Percentiles rank a stretch among this genome's conserved stretches.
These are phyloP conservation scores for Sylvilagus bachmani DNA, from an alignment of 2,113 vertebrate genomes.

Conservation along the genomic window DNA sequence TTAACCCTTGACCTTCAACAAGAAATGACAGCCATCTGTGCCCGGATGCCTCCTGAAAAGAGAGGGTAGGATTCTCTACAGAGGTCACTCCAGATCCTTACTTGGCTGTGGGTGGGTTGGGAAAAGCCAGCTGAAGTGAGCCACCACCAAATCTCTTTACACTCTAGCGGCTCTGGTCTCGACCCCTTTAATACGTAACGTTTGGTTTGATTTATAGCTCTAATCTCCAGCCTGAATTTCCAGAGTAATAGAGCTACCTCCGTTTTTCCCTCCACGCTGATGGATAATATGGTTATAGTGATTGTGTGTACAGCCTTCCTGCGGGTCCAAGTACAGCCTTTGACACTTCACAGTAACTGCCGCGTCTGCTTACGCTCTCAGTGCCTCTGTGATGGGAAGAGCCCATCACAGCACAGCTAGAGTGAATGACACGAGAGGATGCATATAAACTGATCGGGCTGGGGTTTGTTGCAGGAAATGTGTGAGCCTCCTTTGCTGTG, in stretches of 20 bases:
- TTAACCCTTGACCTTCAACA: not conserved
- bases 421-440: too few species aligned
- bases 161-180: fast-evolving
- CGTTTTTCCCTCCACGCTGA: too few species aligned
- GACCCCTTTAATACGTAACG: not conserved
- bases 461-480: not conserved
- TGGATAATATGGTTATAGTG: not conserved
- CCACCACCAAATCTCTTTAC: not conserved
- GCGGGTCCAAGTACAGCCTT: not conserved
- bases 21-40: not conserved
- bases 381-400: not conserved
- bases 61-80: too few species aligned
- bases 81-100: not conserved
- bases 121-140: not conserved
- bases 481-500: not conserved
- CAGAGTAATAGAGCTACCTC: not conserved
- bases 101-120: fast-evolving
- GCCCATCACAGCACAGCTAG: not conserved
- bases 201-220: not conserved
- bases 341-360: not conserved
- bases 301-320: not conserved
- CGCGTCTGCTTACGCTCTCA: not conserved
- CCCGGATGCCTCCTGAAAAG: fast-evolving
- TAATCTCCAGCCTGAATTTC: not conserved
- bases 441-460: not conserved